Base-by-base conservation (phyloP, 1,140 invertebrate genomes). In the Paracyclopina nana region DNA sequence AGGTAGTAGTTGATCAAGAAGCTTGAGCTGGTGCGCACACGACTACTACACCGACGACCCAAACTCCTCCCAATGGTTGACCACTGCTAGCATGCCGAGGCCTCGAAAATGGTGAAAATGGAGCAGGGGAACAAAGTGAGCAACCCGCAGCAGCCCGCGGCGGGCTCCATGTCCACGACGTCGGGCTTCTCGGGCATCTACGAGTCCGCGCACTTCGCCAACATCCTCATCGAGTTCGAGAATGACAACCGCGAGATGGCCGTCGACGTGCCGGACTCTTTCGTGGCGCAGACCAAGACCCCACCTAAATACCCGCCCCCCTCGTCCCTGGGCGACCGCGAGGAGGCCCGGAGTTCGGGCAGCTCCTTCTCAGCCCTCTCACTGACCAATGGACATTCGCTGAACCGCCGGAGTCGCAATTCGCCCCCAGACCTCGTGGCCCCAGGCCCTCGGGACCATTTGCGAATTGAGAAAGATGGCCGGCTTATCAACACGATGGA, bases 231-330 rank as follows among this genome's bases (percentile, higher is more conserved):
- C 18, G 61, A 65, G 53, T 60, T 60, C 55, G 58, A 63, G 42
- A 57, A 58, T 43, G 75, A 49, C 14, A 68, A 72, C 57, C 59
- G 70, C 16, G 92, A 97, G 75, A 88, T 96, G 82, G 85, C 92
- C 60, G 88, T 97, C 61, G 92, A 96, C 68, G 88, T 92, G 55
- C 92, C 92, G 59, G 88, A 92, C 61, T 80, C 78, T 60, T 95
- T 96, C 69, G 78, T 92, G 57, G 82, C 75, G 56, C 73, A 78
- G 63, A 83, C 81, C 66, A 94, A 86, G 71, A 90, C 77, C 54
- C 84, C 80, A 55, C 90, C 83, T 56, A 75, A 48, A 31, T 48
- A 48, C 14, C 45, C 45, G 16, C 73, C 78, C 20, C 77, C 78
- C n/a, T 76, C 55, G 43, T 28, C 52, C 46, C 27, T 53, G 45